Evolutionary conservation across 2,113 vertebrate species (phyloP), one percentile per base, ranked within the genome.

Genomic region (Lipotes vexillifer): DNA sequence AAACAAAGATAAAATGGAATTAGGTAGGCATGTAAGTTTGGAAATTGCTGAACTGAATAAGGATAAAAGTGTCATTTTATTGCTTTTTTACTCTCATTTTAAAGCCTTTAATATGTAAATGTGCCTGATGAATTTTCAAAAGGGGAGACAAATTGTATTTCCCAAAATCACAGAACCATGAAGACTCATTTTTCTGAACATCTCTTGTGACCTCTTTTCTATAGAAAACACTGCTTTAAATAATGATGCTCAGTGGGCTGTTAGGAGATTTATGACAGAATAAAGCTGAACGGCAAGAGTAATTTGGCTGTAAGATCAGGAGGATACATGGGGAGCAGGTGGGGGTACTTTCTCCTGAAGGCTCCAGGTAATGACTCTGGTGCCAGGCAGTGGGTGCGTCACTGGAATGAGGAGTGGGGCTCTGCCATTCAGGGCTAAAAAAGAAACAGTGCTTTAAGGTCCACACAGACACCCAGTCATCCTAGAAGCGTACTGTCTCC

Each of bases 51-150:
- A 92, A 92, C 23, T 69, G 71, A 97, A 72, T 63, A 91, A 96
- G 77, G 59, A 89, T 44, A 46, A 95, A 92, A 90, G 63, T 86
- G 44, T 49, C 66, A 89, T 91, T 92, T 81, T 75, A 88, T n/a
- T 92, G 74, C 87, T 41, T 94, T 93, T 92, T 66, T 88, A 75
- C 52, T 96, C 41, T 68, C 41, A 55, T 88, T 84, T 82, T n/a
- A 74, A 95, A 85, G 57, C 15, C 74, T 97, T 97, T 72, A 77
- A 59, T 91, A 91, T 87, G 89, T 78, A 97, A 97, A 97, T 69
- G 46, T 77, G 27, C 61, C 89, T 92, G 77, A 88, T 80, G 41
- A 93, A 95, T 86, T 91, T 97, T 95, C 66, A 94, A 87, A 94
- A 93, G 29, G 33, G 82, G 59, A 94, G 38, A 55, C n/a, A 85